Evolutionary conservation across 2,797 vertebrate species (phyloP).

Genomic region (Cephalopachus bancanus): DNA sequence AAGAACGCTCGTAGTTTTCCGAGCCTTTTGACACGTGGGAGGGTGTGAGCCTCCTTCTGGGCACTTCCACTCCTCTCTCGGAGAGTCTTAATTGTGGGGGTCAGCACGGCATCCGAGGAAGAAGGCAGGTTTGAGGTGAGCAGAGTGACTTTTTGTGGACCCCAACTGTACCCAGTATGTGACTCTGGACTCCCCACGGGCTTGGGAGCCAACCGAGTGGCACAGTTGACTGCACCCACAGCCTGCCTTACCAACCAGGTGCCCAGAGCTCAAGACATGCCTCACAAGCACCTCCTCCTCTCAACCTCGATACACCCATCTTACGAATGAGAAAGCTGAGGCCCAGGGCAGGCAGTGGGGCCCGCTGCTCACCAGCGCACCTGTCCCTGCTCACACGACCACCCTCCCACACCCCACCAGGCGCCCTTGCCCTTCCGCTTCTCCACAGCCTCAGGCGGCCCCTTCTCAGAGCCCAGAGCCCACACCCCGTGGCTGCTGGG

Average conservation of each 20-base stretch:
- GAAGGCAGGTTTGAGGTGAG: not conserved
- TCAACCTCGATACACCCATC: not conserved
- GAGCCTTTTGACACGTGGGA: not conserved
- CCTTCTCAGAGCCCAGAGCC: not conserved
- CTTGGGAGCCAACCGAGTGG: not conserved
- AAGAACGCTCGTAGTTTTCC: not conserved
- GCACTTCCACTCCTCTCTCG: not conserved
- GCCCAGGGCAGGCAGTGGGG: not conserved
- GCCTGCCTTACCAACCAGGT: not conserved
- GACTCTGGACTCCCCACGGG: not conserved
- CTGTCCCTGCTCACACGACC: not conserved
- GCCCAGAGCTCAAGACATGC: not conserved
- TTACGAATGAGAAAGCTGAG: too few relatives aligned
- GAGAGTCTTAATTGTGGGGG: not conserved
- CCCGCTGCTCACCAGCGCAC: not conserved
- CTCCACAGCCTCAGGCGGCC: not conserved
- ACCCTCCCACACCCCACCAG: rapidly evolving
- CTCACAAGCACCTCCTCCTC: rapidly evolving
- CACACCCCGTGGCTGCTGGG: not conserved
- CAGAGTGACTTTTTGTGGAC: not conserved
- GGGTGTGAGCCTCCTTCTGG: not conserved
- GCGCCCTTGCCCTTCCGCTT: too few relatives aligned
- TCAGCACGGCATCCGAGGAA: not conserved
- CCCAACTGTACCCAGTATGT: not conserved
- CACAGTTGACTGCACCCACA: too few relatives aligned